These are phyloP conservation scores for Actenoides hombroni DNA, from an alignment of 2,113 vertebrate species.

Conservation along the genomic window DNA sequence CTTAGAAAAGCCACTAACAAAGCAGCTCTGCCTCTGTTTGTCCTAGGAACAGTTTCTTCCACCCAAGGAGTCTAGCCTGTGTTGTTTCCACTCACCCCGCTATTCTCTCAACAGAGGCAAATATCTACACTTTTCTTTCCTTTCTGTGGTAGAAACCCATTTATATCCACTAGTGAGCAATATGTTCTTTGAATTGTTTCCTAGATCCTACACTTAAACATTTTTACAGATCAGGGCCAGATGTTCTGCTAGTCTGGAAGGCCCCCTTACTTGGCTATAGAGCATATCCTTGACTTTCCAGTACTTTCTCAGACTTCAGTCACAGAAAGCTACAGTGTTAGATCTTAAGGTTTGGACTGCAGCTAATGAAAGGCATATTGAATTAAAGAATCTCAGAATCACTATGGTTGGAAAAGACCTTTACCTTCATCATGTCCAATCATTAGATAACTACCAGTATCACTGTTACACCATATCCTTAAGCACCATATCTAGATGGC, in stretches of 20 bases:
- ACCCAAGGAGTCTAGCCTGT: not conserved
- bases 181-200: not conserved
- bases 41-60: not conserved
- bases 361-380: not conserved
- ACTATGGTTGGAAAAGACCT: too few species aligned
- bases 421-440: too few species aligned
- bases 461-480: too few species aligned
- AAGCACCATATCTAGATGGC: too few species aligned
- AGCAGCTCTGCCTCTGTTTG: not conserved
- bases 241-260: not conserved
- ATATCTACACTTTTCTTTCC: not conserved
- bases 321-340: not conserved
- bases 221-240: not conserved
- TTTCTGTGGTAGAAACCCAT: not conserved
- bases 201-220: not conserved
- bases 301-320: not conserved
- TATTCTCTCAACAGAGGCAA: not conserved
- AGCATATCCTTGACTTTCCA: not conserved
- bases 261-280: not conserved
- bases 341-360: not conserved
- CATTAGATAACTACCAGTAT: too few species aligned
- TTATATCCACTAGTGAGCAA: not conserved
- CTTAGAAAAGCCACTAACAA: not conserved
- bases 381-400: too few species aligned
- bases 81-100: accelerated